Base-by-base conservation (phyloP, 2,797 vertebrate genomes). In the Acrossocheilus wenchowensis region DNA sequence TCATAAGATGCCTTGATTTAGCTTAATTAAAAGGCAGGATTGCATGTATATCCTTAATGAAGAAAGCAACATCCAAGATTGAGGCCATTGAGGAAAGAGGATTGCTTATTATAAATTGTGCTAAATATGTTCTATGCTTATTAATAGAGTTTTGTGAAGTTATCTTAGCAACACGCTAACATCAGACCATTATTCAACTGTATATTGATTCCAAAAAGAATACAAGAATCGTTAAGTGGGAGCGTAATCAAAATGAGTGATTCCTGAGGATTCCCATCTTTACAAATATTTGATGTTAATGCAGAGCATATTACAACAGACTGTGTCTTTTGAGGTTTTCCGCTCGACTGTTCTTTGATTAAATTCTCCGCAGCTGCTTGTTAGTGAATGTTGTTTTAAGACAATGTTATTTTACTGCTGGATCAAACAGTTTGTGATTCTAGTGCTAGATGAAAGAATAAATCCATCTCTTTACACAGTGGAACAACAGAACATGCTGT, bases 391-490 rank as follows among this genome's bases (percentile, higher is more conserved):
- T 69, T 77, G 78, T 62, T 82, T 50, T 78, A 86, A 86, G 83
- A 89, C 74, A 88, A 82, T 89, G 74, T 88, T 81, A 85, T 87
- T 88, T 78, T 83, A 90, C 50, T 36, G 45, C 48, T 78, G 64
- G 64, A 83, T 89, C 84, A 91, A 90, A 89, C 82, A 52, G 64
- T 69, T 68, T 69, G 71, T 34, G 64, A 68, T 68, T 68, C 64
- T 68, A 36, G 15, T 69, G 36, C 30, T 39, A 84, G 69, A 89
- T 85, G 74, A 87, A 86, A 78, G 71, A 84, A 5, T 48, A 12
- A 50, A 50, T 78, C n/a, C 41, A 75, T 85, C 69, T 81, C 54
- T 80, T 71, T 64, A 79, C 83, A 84, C 68, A 54, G 80, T 79
- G 86, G 62, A 81, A 79, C 73, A 88, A 83, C 87, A 87, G 34